Evolutionary conservation across 2,113 vertebrate genomes (phyloP), one percentile per base, ranked within the genome.

Genomic region (Mesocricetus auratus): DNA sequence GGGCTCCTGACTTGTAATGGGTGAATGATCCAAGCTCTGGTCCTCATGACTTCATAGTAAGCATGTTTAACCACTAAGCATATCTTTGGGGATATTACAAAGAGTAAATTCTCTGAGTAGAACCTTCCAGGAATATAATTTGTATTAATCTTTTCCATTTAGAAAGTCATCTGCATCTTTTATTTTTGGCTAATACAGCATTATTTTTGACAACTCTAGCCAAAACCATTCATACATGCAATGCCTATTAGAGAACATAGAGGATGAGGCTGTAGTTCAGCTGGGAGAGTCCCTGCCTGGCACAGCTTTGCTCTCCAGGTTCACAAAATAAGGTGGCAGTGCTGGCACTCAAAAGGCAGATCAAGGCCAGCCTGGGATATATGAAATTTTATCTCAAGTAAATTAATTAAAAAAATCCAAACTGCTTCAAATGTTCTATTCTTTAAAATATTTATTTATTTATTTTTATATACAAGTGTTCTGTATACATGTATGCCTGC

Each of bases 91-190:
- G 88, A 31, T n/a, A 91, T 79, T 85, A 82, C 1, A 2, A 15
- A 75, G n/a, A 56, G 19, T 56, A 96, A 94, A 75, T 68, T 47
- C 24, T 39, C n/a, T 71, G 11, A 71, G 36, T 12, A n/a, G 24
- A 92, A 66, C n/a, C 42, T 93, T n/a, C 33, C 21, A 75, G 88
- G 33, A 82, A 91, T 64, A 89, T 81, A 79, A 89, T 69, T 90
- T 66, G 42, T 42, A 78, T 47, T 22, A 33, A 77, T 77, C 58
- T 82, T 62, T 95, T 22, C 45, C 53, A 95, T 22, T 60, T 74
- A 11, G 33, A 89, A 77, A 21, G 42, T 89, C 89, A 68, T 88
- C 75, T 88, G 85, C 31, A 56, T 60, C 64, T 92, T 90, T 73
- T 88, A 53, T 79, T 75, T 75, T 78, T 71, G 42, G 83, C 31